Evolutionary conservation across 2,113 vertebrate genomes (phyloP), one percentile per base, ranked within the genome.

Genomic region (Cyphomyrus discorhynchus): DNA sequence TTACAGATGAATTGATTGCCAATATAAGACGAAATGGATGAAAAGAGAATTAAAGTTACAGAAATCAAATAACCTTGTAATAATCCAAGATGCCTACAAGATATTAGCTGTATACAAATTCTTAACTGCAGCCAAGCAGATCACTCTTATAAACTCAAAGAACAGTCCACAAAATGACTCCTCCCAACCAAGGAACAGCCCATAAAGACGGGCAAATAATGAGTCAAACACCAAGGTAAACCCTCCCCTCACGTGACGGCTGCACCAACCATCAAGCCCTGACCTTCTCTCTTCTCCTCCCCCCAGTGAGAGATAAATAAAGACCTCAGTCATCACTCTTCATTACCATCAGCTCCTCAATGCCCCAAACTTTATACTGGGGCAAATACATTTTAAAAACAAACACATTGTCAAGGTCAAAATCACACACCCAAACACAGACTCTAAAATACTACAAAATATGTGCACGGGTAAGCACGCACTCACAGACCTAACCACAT

Each of bases 311-410:
- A 49, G 70, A 82, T 80, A 83, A 82, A 82, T 83, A 24, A 89
- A 89, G 74, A 89, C 88, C 77, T 84, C 50, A 58, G 21, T 52
- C 88, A 58, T 83, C 88, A 45, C 39, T 56, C 50, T 39, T 62
- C 74, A 84, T 62, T 58, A 89, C 7, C 50, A 45, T 56, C 88
- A 89, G 39, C 35, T 35, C 50, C 35, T 89, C 11, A 46, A 45
- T 52, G 35, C 70, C 88, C 31, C 77, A 27, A 56, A 50, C 31
- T 56, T 39, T 45, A 74, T 50, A n/a, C 49, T 82, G 52, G 77
- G 35, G 70, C 31, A 56, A 39, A 31, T 83, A 80, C 3, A 15
- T 21, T 24, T 27, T 5, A 11, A 74, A 62, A 62, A 39, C 56
- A 88, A 47, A 70, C 42, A 47, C 24, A 84, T 4, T 24, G 82